Evolutionary conservation across 1,140 invertebrate species (phyloP), one percentile per base, ranked within the genome.

Genomic region (Hyphantria cunea): DNA sequence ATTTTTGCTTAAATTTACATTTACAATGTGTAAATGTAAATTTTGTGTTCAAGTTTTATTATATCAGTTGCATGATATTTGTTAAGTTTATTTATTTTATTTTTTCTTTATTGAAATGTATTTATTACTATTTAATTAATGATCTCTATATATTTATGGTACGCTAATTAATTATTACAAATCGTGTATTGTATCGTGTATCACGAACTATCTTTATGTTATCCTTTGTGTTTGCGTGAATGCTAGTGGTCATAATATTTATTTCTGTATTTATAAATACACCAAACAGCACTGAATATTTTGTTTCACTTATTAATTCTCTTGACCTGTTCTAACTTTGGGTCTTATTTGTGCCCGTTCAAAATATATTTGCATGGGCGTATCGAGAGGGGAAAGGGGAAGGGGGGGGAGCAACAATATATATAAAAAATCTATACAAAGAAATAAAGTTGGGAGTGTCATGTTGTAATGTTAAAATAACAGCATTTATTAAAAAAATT

Each of bases 141-240:
- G 62, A 64, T 64, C 62, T 64, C 62, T 52, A 37, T 52, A 12
- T 56, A 48, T 53, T 51, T 51, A 41, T 42, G 6, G 5, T 34
- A 45, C 45, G 32, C 13, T 0, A 0, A 44, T 9, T 15, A 33
- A 14, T 44, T 12, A 32, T 17, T 39, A 10, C 13, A 39, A 34
- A 7, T 14, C 33, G 12, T 45, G 15, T 55, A 58, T 25, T 58
- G 55, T 58, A 58, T 58, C 55, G 45, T 58, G 44, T 58, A 49
- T 58, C 45, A 58, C 55, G 55, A 48, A 7, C 14, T 64, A 6
- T 14, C 60, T 51, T 52, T 62, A 44, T 61, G 47, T 71, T 65
- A 56, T 17, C 47, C 60, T 51, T 52, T 62, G 44, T 61, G 47
- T 71, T 65, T 61, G 33, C 47, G 6, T 49, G 17, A 41, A n/a